Evolutionary conservation across 1,140 invertebrate species (phyloP), one percentile per base, ranked within the genome.

Genomic region (Adoxophyes honmai): DNA sequence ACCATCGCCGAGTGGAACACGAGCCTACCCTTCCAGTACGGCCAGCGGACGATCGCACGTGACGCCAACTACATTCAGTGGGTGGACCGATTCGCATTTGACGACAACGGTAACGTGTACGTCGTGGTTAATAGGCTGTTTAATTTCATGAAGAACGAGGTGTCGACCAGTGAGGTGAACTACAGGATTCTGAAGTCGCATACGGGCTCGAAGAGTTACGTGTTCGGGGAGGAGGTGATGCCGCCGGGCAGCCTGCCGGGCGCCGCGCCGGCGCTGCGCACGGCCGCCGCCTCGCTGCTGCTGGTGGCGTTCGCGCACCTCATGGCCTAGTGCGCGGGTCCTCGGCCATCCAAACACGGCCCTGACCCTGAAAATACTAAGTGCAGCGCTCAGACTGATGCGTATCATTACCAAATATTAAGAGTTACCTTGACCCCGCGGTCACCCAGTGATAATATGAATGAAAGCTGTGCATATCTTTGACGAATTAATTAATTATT

Each of bases 51-150:
- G 14, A 91, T 94, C 38, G 91, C 92, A 1, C 85, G 91, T 51
- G 93, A 94, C 75, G 87, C 91, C 6, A 90, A 88, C 18, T 90
- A 91, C 38, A 91, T 94, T 69, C 93, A 94, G 69, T 95, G 94
- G 94, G 91, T 93, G 0, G 92, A 93, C 62, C 91, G 90, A n/a
- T 94, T 95, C 68, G 90, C 91, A 3, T 93, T 94, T 63, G 93
- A 94, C 70, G 86, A 91, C 36, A 73, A 89, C 16, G 93, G 93
- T 6, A 90, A 91, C 60, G 69, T 94, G 0, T 94, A 91, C 76
- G 91, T 93, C 4, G 89, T 94, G 2, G 89, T 93, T 1, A 95
- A 94, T 72, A 81, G 90, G n/a, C 65, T 94, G 18, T 92, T 92
- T 60, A 93, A 92, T 61, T 92, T 92, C 58, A 73, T 93, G 6